Percentiles rank a stretch among this genome's conserved stretches.
Conservation (phyloP, 2,113 vertebrate genomes). For the Heliornis fulica region DNA sequence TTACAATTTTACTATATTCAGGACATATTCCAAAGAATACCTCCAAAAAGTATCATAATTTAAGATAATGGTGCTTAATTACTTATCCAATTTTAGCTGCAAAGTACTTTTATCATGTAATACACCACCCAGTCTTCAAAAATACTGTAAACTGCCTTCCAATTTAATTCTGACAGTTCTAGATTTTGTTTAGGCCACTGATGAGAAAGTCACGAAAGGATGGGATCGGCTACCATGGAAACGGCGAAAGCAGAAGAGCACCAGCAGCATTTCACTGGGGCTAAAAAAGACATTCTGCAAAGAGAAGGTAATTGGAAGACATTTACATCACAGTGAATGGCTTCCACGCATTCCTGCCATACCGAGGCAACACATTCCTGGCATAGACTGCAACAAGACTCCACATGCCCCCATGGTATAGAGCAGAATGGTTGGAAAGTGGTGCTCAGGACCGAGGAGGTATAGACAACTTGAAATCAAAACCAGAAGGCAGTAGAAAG, state of each 20-base stretch:
- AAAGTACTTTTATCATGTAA: not conserved
- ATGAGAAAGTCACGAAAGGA: not conserved
- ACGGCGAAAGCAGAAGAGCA: slow-evolving; percentile 7
- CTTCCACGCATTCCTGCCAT: not conserved
- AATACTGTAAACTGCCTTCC: not conserved
- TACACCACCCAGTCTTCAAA: not conserved
- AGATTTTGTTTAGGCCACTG: slow-evolving; percentile 38
- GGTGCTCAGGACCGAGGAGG: not conserved
- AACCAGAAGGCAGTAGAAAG: not conserved
- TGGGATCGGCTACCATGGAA: slow-evolving; percentile 45
- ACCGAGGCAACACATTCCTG: not conserved
- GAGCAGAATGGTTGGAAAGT: not conserved
- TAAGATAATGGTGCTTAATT: slow-evolving; percentile 47
- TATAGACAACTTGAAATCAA: not conserved
- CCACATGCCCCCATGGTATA: not conserved
- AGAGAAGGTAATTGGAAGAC: not conserved
- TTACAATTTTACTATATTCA: not conserved
- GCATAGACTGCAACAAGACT: not conserved
- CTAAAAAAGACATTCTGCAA: not conserved
- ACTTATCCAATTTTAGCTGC: not conserved
- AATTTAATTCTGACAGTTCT: not conserved
- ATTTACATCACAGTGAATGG: not conserved
- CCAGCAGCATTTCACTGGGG: not conserved
- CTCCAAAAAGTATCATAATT: not conserved
- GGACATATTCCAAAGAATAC: not conserved